Base-by-base conservation (phyloP, 2,888 invertebrate genomes). In the Leptura quadrifasciata region DNA sequence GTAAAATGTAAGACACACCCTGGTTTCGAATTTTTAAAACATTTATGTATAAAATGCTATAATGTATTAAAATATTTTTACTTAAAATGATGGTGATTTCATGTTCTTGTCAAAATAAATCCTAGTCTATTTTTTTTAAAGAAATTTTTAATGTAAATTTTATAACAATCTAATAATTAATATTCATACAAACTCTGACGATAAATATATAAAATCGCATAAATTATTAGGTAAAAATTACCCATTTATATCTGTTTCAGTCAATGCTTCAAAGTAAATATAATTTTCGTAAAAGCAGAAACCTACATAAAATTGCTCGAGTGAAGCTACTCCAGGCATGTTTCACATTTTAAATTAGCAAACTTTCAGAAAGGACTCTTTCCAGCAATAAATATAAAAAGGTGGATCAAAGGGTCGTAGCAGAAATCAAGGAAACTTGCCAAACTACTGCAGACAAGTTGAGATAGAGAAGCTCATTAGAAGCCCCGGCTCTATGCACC, bases 301-400 rank as follows among this genome's bases (percentile, higher is more conserved):
- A 39, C 39, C 39, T 12, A 39, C 15, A 63, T 18, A 60, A 60
- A 60, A 60, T n/a, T 60, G n/a, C 27, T 60, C 31, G 47, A 21
- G 57, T 15, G 57, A 57, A 57, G 9, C 57, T 18, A 54, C 18
- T 54, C 18, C 18, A 18, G 57, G 20, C 57, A 57, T 57, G 57
- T 57, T 57, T 15, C 57, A 9, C 57, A 57, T 63, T 63, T 63
- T 63, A 63, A 63, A 63, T 63, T 63, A 63, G 63, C 63, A 63
- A 63, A 60, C 60, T 39, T 63, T 61, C n/a, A 61, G 24, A 61
- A 31, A 27, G 31, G 9, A 17, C 61, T 61, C 27, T 61, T n/a
- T 54, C 55, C n/a, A 17, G 69, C n/a, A 69, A 58, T 58, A 69
- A 54, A 68, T 57, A 24, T 27, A 57, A 68, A 54, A 69, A 69